phyloP scores from a whole-genome alignment of 37 sponge, comb jelly and placozoan species.

The Beroe ovata region DNA sequence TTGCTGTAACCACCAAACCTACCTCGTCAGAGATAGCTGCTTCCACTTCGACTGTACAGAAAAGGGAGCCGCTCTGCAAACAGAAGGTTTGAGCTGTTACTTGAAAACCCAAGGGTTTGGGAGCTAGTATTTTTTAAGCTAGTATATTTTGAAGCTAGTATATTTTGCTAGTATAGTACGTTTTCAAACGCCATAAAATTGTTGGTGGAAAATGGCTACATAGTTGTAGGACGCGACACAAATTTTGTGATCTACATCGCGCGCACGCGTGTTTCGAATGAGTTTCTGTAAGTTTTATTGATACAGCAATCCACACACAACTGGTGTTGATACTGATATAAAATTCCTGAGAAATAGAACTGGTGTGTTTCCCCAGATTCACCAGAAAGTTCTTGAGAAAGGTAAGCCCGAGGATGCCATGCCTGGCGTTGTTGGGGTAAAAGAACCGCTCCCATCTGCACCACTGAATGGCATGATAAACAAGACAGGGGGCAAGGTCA shows the following conservation, averaged over 20 bases:
- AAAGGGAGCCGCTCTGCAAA: conserved; percentile 74
- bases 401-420: conserved; percentile 87
- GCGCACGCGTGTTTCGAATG: neutral
- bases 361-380: conserved; percentile 71
- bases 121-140: no score
- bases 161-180: neutral
- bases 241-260: neutral
- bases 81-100: no score
- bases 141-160: neutral
- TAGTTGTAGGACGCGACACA: neutral
- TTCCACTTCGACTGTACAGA: conserved; percentile 24
- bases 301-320: no score
- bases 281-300: neutral
- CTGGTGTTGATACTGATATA: conserved; percentile 3
- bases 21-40: conserved; percentile 4
- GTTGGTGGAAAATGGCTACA: neutral
- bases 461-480: conserved; percentile 88
- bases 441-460: conserved; percentile 72
- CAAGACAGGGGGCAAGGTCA: conserved; percentile 83
- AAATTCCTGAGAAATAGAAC: no score
- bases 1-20: conserved; percentile 71
- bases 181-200: neutral
- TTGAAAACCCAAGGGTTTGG: no score
- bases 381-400: conserved; percentile 83
- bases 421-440: conserved; percentile 71